Conservation (phyloP, 1,140 invertebrate genomes). For the Ceratina australensis region DNA sequence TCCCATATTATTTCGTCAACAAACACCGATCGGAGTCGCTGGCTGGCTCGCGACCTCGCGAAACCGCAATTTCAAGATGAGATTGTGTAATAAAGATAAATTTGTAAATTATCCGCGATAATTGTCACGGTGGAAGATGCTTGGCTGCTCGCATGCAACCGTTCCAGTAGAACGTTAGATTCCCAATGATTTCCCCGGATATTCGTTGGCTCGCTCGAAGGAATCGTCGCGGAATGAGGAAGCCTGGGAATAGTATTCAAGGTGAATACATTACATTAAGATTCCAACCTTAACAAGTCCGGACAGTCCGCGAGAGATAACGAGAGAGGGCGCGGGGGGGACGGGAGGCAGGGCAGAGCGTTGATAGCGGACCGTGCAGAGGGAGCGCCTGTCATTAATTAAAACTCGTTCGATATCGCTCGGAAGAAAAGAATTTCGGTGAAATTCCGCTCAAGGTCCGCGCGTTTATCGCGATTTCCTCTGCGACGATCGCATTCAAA, state of each 20-base stretch:
- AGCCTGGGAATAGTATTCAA: background rate
- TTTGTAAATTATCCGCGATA: no score
- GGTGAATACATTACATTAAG: constrained; percentile 38
- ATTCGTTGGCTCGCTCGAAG: background rate
- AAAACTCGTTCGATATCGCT: constrained; percentile 21
- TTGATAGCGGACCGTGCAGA: constrained; percentile 13
- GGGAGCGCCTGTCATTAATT: constrained; percentile 41
- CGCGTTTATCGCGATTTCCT: constrained; percentile 34
- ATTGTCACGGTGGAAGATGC: no score
- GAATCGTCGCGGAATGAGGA: constrained; percentile 25
- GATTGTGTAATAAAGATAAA: no score
- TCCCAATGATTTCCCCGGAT: background rate
- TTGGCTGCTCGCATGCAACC: no score
- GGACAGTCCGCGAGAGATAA: constrained; percentile 35
- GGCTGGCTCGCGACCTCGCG: no score
- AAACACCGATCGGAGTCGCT: no score
- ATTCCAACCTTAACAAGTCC: constrained; percentile 34
- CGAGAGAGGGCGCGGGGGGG: no score
- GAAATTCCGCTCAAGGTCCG: constrained; percentile 29
- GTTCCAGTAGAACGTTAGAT: background rate
- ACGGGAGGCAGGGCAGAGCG: no score
- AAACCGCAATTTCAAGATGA: no score
- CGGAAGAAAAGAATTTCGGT: constrained; percentile 32
- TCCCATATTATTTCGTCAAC: no score
- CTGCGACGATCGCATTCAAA: background rate